A percentile compares a stretch with the other conserved stretches of the same genome.
Evolutionary conservation across 2,888 invertebrate species (phyloP).

Genomic region (Strigamia crassipes): DNA sequence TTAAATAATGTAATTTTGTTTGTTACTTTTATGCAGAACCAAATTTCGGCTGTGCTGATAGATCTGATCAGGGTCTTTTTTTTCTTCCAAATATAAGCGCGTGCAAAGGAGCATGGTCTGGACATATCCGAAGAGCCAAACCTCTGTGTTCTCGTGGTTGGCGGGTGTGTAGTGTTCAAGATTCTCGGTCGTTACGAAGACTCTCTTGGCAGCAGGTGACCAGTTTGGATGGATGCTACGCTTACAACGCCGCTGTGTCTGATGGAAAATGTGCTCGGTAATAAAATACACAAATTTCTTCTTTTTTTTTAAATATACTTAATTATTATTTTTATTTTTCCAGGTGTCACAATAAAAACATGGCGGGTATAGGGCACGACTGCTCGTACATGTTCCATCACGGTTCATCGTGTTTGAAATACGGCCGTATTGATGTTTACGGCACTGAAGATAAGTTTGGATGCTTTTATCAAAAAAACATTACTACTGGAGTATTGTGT

Average conservation of each 20-base stretch:
- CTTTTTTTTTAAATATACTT: too few species aligned
- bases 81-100: neutral
- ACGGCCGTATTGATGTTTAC: neutral
- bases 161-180: neutral
- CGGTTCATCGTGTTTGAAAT: neutral
- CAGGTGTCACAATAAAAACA: neutral
- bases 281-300: neutral
- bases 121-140: neutral
- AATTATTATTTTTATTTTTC: neutral
- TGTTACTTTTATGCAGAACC: neutral
- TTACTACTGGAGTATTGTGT: constrained; percentile 6
- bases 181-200: neutral
- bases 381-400: neutral
- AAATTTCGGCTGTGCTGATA: neutral
- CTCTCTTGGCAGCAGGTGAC: neutral
- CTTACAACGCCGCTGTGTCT: neutral
- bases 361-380: neutral
- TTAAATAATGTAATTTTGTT: too few species aligned
- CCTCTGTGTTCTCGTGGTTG: neutral
- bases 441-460: neutral
- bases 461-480: neutral
- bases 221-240: neutral
- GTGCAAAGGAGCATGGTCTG: neutral
- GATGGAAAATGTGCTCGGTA: neutral
- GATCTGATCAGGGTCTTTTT: neutral